Evolutionary conservation across 2,888 invertebrate species (phyloP).

Genomic region (Eurois occulta): DNA sequence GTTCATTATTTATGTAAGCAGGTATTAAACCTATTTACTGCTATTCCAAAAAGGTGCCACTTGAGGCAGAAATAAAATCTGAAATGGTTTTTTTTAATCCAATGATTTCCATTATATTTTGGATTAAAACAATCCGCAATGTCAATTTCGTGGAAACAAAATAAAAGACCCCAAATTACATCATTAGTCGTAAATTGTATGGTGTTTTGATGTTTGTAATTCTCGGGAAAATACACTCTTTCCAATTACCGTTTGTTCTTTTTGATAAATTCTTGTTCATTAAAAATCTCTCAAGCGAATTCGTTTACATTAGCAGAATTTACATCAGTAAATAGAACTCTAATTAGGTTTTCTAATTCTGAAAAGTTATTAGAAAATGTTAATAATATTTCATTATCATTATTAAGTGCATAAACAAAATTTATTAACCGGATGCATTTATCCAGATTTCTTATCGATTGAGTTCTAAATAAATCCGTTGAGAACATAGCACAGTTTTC

Average conservation of each 20-base stretch:
- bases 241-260: constrained; percentile 54
- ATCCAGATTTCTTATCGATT: background rate
- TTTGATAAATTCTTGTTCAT: constrained; percentile 46
- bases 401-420: background rate
- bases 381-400: background rate
- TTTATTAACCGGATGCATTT: background rate
- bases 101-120: constrained; percentile 14
- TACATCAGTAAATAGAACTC: constrained; percentile 17
- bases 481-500: background rate
- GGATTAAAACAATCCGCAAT: constrained; percentile 11
- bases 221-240: constrained; percentile 44
- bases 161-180: constrained; percentile 43
- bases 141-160: constrained; percentile 14
- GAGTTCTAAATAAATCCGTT: background rate
- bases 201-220: constrained; percentile 40
- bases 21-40: background rate
- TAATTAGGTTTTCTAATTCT: constrained; percentile 11
- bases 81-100: background rate
- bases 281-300: constrained; percentile 42
- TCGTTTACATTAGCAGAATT: constrained; percentile 26
- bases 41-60: background rate
- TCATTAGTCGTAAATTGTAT: constrained; percentile 46
- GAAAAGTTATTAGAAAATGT: constrained; percentile 15
- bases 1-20: background rate
- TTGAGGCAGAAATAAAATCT: background rate